phyloP scores from a whole-genome alignment of 1,140 invertebrate genomes.

The Danaus plexippus region DNA sequence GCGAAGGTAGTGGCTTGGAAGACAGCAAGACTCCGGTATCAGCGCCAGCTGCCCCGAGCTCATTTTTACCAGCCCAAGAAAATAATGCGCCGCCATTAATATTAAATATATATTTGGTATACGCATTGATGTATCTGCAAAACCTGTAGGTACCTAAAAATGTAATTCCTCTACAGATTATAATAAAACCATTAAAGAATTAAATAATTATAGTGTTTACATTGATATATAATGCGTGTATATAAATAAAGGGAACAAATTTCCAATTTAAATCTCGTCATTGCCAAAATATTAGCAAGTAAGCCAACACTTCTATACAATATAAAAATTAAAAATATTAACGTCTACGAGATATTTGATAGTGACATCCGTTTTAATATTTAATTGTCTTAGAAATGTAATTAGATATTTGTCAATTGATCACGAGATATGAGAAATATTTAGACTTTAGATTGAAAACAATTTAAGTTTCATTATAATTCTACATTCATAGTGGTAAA shows the following conservation, averaged over 20 bases:
- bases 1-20: slow-evolving; percentile 59
- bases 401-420: too few relatives aligned
- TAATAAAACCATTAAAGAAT: slow-evolving; percentile 15
- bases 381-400: too few relatives aligned
- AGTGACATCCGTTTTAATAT: too few relatives aligned
- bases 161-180: slow-evolving; percentile 6
- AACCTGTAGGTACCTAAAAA: too few relatives aligned
- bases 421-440: too few relatives aligned
- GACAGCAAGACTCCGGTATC: slow-evolving; percentile 36
- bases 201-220: slow-evolving; percentile 10
- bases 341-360: too few relatives aligned
- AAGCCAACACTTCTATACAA: too few relatives aligned
- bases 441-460: too few relatives aligned
- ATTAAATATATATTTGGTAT: slow-evolving; percentile 15
- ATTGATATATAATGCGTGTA: slow-evolving; percentile 1
- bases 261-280: neutral
- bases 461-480: too few relatives aligned
- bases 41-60: slow-evolving; percentile 52
- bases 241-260: slow-evolving; percentile 16
- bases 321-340: too few relatives aligned
- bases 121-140: neutral
- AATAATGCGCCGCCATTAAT: slow-evolving; percentile 29
- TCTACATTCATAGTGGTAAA: too few relatives aligned
- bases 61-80: slow-evolving; percentile 48
- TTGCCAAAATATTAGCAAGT: too few relatives aligned